A percentile compares a stretch with the other conserved stretches of the same genome.
These are phyloP conservation scores for Drosophila quadrilineata DNA, from an alignment of 1,140 invertebrate genomes.

Conservation along the genomic window DNA sequence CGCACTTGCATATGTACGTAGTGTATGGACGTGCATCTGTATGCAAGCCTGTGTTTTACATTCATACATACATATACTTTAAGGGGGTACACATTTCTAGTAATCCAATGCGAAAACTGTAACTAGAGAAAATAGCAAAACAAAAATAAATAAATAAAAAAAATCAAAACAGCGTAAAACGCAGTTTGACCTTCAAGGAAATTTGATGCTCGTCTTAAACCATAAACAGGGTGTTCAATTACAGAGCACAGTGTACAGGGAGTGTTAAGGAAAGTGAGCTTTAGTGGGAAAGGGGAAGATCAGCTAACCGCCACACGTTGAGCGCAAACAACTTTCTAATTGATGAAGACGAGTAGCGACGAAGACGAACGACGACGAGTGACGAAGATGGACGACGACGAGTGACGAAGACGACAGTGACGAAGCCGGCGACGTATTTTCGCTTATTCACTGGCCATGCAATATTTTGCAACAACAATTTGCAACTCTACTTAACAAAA, in stretches of 20 bases:
- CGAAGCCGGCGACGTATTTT: slow-evolving; percentile 1
- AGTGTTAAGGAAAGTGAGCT: background rate
- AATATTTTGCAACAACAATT: slow-evolving; percentile 30
- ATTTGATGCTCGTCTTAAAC: slow-evolving; percentile 52
- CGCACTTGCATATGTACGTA: slow-evolving; percentile 33
- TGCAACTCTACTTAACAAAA: too few species aligned
- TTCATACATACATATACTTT: slow-evolving; percentile 2
- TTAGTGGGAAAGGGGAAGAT: background rate
- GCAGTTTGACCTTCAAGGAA: slow-evolving; percentile 67
- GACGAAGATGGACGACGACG: too few species aligned
- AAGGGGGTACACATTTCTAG: slow-evolving; percentile 8
- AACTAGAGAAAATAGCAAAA: slow-evolving; percentile 51
- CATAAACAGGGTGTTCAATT: slow-evolving; percentile 21
- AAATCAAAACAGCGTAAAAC: slow-evolving; percentile 51
- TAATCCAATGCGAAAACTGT: slow-evolving; percentile 62
- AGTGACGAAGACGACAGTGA: too few species aligned
- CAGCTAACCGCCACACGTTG: slow-evolving; percentile 43
- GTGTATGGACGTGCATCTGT: background rate
- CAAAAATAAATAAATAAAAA: slow-evolving; percentile 18
- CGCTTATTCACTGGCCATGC: slow-evolving; percentile 41
- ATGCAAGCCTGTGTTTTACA: background rate
- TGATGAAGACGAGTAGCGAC: slow-evolving; percentile 41
- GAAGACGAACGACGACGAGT: too few species aligned
- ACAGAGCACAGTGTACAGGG: background rate
- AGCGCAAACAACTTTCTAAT: slow-evolving; percentile 65